phyloP scores from a whole-genome alignment of 2,888 invertebrate species.

The Epistrophe eligans region DNA sequence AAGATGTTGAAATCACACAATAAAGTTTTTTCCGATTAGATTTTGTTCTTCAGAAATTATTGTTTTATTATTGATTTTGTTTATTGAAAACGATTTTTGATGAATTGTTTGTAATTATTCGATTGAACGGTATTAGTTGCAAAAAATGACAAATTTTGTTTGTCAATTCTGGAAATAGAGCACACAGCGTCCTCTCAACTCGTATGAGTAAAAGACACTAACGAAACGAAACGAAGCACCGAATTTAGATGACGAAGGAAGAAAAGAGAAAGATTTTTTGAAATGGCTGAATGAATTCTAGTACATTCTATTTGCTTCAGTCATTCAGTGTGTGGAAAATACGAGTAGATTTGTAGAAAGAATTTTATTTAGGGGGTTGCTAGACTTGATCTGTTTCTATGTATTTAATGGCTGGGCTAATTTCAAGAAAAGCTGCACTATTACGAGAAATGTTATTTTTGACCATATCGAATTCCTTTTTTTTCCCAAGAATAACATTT shows the following conservation, averaged over 20 bases:
- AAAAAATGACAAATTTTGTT: conserved; percentile 62
- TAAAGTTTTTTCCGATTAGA: conserved; percentile 7
- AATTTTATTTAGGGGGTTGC: not conserved
- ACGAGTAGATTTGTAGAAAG: not conserved
- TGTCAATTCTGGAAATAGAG: conserved; percentile 41
- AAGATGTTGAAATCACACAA: conserved; percentile 36
- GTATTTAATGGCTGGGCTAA: no score
- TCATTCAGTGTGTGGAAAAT: not conserved
- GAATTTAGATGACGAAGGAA: conserved; percentile 35
- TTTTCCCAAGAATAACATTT: no score
- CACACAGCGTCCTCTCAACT: conserved; percentile 69
- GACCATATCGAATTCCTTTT: no score
- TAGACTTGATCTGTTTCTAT: not conserved
- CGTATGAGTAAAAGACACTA: conserved; percentile 70
- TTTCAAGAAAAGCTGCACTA: no score
- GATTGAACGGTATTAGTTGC: conserved; percentile 57
- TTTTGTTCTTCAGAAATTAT: conserved; percentile 12
- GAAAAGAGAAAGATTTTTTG: conserved; percentile 60
- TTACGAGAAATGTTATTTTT: no score
- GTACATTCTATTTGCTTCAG: not conserved
- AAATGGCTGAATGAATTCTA: conserved; percentile 15
- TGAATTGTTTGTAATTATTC: conserved; percentile 22
- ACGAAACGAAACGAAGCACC: conserved; percentile 22
- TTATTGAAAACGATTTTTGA: not conserved
- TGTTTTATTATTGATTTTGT: conserved; percentile 22